These are phyloP conservation scores for Phymorhynchus buccinoides DNA, from an alignment of 1,140 invertebrate species.

Conservation along the genomic window DNA sequence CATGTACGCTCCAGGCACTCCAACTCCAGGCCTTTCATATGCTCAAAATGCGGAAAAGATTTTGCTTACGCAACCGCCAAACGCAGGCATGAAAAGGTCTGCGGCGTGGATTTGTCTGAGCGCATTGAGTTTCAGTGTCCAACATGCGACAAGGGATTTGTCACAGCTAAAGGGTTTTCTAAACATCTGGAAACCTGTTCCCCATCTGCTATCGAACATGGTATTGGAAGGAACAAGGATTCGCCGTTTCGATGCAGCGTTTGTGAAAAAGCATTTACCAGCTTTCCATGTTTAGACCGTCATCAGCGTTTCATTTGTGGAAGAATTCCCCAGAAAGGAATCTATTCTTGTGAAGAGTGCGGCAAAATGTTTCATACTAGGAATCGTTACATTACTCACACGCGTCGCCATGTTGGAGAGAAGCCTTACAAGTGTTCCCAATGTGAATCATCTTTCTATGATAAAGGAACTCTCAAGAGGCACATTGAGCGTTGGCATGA, in stretches of 20 bases:
- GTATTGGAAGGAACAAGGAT: not conserved
- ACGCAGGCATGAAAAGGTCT: slow-evolving; percentile 7
- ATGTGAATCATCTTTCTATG: slow-evolving; percentile 1
- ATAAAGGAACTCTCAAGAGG: not conserved
- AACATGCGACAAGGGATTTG: slow-evolving; percentile 11
- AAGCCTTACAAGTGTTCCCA: slow-evolving; percentile 8
- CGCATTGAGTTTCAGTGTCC: slow-evolving; percentile 10
- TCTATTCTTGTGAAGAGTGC: slow-evolving; percentile 7
- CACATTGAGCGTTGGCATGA: not conserved
- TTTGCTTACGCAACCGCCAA: not conserved
- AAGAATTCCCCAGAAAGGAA: slow-evolving; percentile 9
- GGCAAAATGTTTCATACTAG: not conserved
- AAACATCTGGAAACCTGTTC: slow-evolving; percentile 8
- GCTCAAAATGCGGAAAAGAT: not conserved
- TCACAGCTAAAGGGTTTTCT: not conserved
- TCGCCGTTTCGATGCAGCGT: not conserved
- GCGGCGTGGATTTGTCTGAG: not conserved
- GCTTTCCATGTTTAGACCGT: slow-evolving; percentile 8
- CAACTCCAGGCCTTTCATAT: not conserved
- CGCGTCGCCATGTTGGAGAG: not conserved
- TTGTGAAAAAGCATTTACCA: not conserved
- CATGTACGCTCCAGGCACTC: slow-evolving; percentile 14
- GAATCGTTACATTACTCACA: slow-evolving; percentile 20
- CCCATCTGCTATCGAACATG: not conserved
- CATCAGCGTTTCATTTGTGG: slow-evolving; percentile 24